A percentile compares a stretch with the other conserved stretches of the same genome.
Conservation (phyloP, 2,113 vertebrate species). For the Upupa epops region DNA sequence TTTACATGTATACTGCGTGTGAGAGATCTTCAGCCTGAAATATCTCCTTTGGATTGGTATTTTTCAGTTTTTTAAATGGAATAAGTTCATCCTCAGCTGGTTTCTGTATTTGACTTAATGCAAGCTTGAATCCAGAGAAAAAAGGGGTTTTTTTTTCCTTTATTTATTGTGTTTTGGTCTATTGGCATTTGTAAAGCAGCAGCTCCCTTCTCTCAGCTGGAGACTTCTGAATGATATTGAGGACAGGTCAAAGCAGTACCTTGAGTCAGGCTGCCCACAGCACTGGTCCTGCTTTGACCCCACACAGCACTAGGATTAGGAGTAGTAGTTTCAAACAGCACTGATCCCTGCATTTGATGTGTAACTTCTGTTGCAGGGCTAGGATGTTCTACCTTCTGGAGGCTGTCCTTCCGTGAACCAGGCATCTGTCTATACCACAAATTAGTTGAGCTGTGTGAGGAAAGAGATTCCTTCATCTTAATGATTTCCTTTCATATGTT, state of each 20-base stretch:
- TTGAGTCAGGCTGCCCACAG: background rate
- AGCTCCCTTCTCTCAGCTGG: background rate
- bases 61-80: background rate
- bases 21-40: background rate
- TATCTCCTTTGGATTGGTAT: background rate
- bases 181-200: background rate
- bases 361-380: background rate
- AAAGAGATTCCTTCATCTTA: background rate
- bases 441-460: background rate
- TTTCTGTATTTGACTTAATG: background rate
- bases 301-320: background rate
- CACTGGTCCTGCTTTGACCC: background rate
- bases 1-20: background rate
- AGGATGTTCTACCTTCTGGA: background rate
- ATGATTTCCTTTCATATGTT: background rate
- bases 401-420: too few species aligned
- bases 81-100: background rate
- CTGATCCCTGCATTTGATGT: rapidly evolving
- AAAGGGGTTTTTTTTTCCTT: background rate
- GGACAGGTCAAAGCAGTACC: background rate
- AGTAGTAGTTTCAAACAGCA: background rate
- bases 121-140: background rate
- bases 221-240: background rate
- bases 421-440: rapidly evolving
- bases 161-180: background rate